These are phyloP conservation scores for Seira ritae DNA, from an alignment of 2,888 invertebrate species.

Conservation along the genomic window DNA sequence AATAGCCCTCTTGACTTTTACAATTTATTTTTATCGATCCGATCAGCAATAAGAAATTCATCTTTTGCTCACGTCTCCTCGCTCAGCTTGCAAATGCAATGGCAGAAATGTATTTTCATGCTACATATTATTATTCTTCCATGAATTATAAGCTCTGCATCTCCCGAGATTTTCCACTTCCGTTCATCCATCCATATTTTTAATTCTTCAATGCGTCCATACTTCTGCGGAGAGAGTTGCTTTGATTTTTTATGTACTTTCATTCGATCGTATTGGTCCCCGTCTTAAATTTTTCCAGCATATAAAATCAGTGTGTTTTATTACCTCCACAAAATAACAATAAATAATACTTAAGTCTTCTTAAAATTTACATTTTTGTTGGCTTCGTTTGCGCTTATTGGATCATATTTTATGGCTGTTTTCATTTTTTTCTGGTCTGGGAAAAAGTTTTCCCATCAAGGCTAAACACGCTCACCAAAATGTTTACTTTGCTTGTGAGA, in stretches of 20 bases:
- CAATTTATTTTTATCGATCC: slow-evolving; percentile 17
- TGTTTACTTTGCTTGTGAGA: not conserved
- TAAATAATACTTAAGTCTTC: slow-evolving; percentile 4
- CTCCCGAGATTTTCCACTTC: too few species aligned
- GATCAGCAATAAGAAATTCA: not conserved
- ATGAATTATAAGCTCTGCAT: too few species aligned
- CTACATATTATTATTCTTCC: too few species aligned
- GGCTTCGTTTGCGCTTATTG: not conserved
- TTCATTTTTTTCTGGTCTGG: not conserved
- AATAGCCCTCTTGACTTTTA: slow-evolving; percentile 18
- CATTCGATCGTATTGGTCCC: not conserved
- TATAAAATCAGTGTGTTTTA: not conserved
- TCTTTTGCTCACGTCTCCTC: not conserved
- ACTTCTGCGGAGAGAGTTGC: too few species aligned
- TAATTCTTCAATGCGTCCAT: not conserved
- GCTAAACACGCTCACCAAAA: not conserved
- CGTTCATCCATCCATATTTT: not conserved
- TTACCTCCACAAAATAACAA: slow-evolving; percentile 1
- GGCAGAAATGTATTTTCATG: not conserved
- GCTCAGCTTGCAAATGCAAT: not conserved
- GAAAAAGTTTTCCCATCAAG: slow-evolving; percentile 15
- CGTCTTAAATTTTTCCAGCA: not conserved
- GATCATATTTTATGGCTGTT: slow-evolving; percentile 4
- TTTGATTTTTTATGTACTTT: not conserved
- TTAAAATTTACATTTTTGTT: slow-evolving; percentile 5